Evolutionary conservation across 1,140 invertebrate genomes (phyloP).

Genomic region (Papilio machaon): DNA sequence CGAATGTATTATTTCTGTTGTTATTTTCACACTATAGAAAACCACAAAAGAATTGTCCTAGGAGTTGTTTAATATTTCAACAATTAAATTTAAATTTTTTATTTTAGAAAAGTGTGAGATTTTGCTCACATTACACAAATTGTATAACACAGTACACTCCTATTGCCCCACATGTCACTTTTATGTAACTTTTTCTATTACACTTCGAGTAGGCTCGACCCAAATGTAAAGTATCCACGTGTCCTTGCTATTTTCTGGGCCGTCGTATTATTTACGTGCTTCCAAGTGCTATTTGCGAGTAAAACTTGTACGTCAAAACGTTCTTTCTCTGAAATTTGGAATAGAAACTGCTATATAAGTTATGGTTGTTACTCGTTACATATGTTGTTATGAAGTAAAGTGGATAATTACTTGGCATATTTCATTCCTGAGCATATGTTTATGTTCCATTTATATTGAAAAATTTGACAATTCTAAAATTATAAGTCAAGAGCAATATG

Average conservation of each 20-base stretch:
- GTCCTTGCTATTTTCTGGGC: not conserved
- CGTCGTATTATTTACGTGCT: slow-evolving; percentile 8
- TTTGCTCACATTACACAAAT: not conserved
- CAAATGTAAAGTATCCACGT: slow-evolving; percentile 17
- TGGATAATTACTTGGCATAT: not conserved
- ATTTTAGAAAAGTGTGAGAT: not conserved
- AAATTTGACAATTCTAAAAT: too few relatives aligned
- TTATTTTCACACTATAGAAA: slow-evolving; percentile 10
- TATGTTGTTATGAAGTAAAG: not conserved
- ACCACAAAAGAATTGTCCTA: not conserved
- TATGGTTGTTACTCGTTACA: not conserved
- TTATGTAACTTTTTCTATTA: slow-evolving; percentile 14
- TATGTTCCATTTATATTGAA: too few relatives aligned
- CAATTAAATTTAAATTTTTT: not conserved
- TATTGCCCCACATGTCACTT: not conserved
- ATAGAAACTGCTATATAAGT: not conserved
- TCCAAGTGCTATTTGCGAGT: not conserved
- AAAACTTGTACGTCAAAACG: not conserved
- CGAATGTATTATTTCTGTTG: not conserved
- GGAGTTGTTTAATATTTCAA: not conserved
- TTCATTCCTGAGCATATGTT: not conserved
- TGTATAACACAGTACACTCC: not conserved
- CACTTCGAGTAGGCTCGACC: not conserved
- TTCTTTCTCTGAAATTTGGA: not conserved
- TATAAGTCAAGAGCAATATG: too few relatives aligned